Evolutionary conservation across 2,888 invertebrate species (phyloP).

Genomic region (Spisula subtruncata): DNA sequence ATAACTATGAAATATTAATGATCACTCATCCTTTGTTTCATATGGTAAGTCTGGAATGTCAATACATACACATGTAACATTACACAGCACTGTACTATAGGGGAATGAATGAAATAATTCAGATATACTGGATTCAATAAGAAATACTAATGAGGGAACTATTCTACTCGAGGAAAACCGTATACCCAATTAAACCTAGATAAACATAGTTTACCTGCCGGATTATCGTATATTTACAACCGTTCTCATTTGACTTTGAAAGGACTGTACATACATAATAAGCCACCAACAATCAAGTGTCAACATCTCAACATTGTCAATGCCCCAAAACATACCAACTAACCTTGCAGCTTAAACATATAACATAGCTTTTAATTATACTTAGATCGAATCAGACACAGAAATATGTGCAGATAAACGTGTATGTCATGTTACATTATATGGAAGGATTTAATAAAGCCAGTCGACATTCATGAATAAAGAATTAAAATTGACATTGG

Average conservation of each 20-base stretch:
- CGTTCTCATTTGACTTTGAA: too few species aligned
- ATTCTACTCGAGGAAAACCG: too few species aligned
- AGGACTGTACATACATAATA: not conserved
- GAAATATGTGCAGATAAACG: not conserved
- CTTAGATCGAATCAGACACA: not conserved
- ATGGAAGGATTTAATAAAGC: not conserved
- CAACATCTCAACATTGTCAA: constrained; percentile 2
- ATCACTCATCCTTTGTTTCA: too few species aligned
- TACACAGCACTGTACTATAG: not conserved
- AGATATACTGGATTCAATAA: too few species aligned
- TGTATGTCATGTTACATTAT: constrained; percentile 17
- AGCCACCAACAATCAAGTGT: not conserved
- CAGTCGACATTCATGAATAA: too few species aligned
- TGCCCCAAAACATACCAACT: not conserved
- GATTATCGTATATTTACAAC: too few species aligned
- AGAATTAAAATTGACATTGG: not conserved
- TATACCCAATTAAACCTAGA: too few species aligned
- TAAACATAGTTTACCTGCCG: too few species aligned
- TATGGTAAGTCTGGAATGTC: too few species aligned
- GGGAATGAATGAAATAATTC: not conserved
- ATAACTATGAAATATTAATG: too few species aligned
- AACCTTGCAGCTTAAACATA: constrained; percentile 1
- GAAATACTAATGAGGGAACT: too few species aligned
- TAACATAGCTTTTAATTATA: not conserved
- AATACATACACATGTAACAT: too few species aligned